A percentile compares a stretch with the other conserved stretches of the same genome.
Evolutionary conservation across 2,888 invertebrate species (phyloP).

Genomic region (Romanomermis culicivorax): DNA sequence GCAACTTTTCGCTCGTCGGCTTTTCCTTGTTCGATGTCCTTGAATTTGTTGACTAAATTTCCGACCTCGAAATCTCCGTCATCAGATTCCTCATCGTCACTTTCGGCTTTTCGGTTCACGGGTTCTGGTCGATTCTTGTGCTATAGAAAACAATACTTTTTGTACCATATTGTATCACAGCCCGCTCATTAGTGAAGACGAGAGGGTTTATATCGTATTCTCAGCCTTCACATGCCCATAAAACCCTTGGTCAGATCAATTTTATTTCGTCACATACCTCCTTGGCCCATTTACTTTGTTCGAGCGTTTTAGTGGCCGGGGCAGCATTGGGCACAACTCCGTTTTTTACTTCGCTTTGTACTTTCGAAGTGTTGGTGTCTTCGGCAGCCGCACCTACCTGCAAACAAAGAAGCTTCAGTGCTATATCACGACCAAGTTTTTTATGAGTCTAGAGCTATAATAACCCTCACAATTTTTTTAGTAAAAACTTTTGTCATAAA

Average conservation of each 20-base stretch:
- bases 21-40: constrained; percentile 20
- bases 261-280: constrained; percentile 9
- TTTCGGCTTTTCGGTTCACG: not conserved
- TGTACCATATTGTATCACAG: not conserved
- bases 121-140: constrained; percentile 4
- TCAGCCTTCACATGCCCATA: too few species aligned
- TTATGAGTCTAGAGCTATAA: too few species aligned
- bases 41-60: constrained; percentile 28
- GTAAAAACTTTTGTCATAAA: too few species aligned
- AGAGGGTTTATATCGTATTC: too few species aligned
- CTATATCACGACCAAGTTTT: too few species aligned
- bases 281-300: constrained; percentile 10
- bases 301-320: constrained; percentile 9
- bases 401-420: too few species aligned
- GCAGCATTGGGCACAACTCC: constrained; percentile 44
- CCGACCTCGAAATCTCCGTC: constrained; percentile 24
- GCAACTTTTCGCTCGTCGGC: constrained; percentile 5
- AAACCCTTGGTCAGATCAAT: too few species aligned
- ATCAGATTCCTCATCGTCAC: constrained; percentile 2
- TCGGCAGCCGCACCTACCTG: constrained; percentile 17
- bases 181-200: not conserved
- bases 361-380: constrained; percentile 9
- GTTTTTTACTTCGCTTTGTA: constrained; percentile 19
- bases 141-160: not conserved
- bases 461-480: too few species aligned